phyloP scores from a whole-genome alignment of 2,888 invertebrate genomes.

The Phrixothrix hirtus region DNA sequence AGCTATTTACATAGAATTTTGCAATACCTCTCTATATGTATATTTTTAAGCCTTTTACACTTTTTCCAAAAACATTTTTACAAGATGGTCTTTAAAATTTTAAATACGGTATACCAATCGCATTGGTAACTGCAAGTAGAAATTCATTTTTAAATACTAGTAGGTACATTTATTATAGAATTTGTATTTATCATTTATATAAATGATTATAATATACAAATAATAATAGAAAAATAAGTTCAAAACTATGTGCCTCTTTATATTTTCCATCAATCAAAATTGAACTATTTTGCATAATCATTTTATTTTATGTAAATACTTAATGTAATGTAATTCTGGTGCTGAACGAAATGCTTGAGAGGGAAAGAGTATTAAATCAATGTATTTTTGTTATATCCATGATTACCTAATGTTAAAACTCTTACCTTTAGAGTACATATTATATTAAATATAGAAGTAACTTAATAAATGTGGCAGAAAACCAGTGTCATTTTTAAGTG shows the following conservation, averaged over 20 bases:
- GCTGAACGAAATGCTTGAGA: slow-evolving; percentile 4
- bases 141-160: too few species aligned
- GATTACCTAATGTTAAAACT: slow-evolving; percentile 1
- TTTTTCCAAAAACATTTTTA: slow-evolving; percentile 32
- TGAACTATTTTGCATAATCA: neutral
- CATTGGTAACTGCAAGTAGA: too few species aligned
- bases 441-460: slow-evolving; percentile 5
- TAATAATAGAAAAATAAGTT: too few species aligned
- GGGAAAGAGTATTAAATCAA: slow-evolving; percentile 6
- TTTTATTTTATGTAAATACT: neutral
- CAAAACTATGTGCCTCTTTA: too few species aligned
- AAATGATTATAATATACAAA: too few species aligned
- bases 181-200: too few species aligned
- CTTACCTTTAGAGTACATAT: slow-evolving; percentile 4
- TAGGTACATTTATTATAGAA: too few species aligned
- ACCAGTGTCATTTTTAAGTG: slow-evolving; percentile 5
- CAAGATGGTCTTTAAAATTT: slow-evolving; percentile 10
- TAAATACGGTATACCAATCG: too few species aligned
- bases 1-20: slow-evolving; percentile 22
- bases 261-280: too few species aligned
- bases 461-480: slow-evolving; percentile 17
- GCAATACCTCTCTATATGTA: slow-evolving; percentile 15
- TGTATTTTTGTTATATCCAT: slow-evolving; percentile 2
- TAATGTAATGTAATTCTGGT: slow-evolving; percentile 7
- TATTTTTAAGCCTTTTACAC: slow-evolving; percentile 32